These are phyloP conservation scores for Torymus tubicola DNA, from an alignment of 2,888 invertebrate species.

Conservation along the genomic window DNA sequence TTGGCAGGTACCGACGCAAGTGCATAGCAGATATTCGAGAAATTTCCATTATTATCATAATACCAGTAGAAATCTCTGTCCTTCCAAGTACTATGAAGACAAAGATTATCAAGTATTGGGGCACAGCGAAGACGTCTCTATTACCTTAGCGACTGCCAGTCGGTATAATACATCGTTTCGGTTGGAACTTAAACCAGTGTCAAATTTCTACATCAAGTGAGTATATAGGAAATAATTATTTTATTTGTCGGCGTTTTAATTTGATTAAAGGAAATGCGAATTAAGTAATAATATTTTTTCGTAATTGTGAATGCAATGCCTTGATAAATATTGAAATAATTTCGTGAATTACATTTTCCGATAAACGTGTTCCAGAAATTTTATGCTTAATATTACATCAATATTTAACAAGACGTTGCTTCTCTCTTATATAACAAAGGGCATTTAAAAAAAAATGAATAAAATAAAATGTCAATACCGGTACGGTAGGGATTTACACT, in stretches of 20 bases:
- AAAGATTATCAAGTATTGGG: slow-evolving; percentile 59
- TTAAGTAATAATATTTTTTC: too few species aligned
- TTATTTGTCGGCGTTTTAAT: too few species aligned
- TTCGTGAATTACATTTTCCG: too few species aligned
- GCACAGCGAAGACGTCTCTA: slow-evolving; percentile 79
- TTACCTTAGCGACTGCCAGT: slow-evolving; percentile 84
- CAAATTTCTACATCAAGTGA: slow-evolving; percentile 79
- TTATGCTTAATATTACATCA: too few species aligned
- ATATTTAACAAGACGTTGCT: too few species aligned
- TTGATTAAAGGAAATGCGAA: too few species aligned
- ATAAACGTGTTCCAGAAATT: too few species aligned
- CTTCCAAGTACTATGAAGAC: slow-evolving; percentile 78
- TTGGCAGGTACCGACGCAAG: slow-evolving; percentile 86
- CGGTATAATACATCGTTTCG: slow-evolving; percentile 78
- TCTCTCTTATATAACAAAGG: slow-evolving; percentile 68
- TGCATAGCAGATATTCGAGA: slow-evolving; percentile 73
- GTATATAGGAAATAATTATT: neutral
- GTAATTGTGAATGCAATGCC: too few species aligned
- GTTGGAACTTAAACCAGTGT: slow-evolving; percentile 80
- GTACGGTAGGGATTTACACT: slow-evolving; percentile 78
- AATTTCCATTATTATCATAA: slow-evolving; percentile 63
- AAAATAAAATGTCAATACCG: slow-evolving; percentile 77
- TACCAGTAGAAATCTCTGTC: slow-evolving; percentile 80
- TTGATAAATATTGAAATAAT: too few species aligned
- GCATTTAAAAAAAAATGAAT: slow-evolving; percentile 87